Base-by-base conservation (phyloP, 2,888 invertebrate genomes). In the Brachyptera risi region DNA sequence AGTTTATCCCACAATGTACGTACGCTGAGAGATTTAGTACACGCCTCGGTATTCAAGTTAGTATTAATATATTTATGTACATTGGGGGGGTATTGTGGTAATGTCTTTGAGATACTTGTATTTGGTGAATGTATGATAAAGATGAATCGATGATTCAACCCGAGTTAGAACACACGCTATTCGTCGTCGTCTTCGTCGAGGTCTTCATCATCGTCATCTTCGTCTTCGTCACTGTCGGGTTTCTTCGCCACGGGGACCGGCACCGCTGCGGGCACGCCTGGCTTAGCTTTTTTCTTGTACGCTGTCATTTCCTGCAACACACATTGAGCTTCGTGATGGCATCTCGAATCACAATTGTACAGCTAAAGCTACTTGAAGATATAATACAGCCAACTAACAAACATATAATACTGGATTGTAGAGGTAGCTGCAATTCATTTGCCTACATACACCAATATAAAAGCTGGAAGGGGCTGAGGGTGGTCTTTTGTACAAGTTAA, bases 261-360 rank as follows among this genome's bases (percentile, higher is more conserved):
- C 23, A 24, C 68, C 74, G 75, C 67, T 75, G 77, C 64, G 70
- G 69, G 66, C 72, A 72, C 66, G 79, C 72, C 56, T 78, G 61
- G 69, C 72, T 79, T 79, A 66, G 76, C 73, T 69, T 85, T 86
- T 77, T 89, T 90, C 77, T 90, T 90, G 79, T 91, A 91, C 58
- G 88, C 90, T 65, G 88, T 88, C 87, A 90, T 89, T 79, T 91
- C 90, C 90, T 90, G 73, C 1, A 78, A 78, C 65, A n/a, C 42
- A 19, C 4, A 42, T n/a, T n/a, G n/a, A n/a, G n/a, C n/a, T n/a
- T n/a, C n/a, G n/a, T n/a, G n/a, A n/a, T n/a, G n/a, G n/a, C n/a
- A n/a, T n/a, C n/a, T n/a, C n/a, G n/a, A n/a, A n/a, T n/a, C n/a
- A n/a, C n/a, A n/a, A n/a, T n/a, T n/a, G n/a, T n/a, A n/a, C n/a